phyloP scores from a whole-genome alignment of 2,113 vertebrate genomes.

The Butastur rufipennis region DNA sequence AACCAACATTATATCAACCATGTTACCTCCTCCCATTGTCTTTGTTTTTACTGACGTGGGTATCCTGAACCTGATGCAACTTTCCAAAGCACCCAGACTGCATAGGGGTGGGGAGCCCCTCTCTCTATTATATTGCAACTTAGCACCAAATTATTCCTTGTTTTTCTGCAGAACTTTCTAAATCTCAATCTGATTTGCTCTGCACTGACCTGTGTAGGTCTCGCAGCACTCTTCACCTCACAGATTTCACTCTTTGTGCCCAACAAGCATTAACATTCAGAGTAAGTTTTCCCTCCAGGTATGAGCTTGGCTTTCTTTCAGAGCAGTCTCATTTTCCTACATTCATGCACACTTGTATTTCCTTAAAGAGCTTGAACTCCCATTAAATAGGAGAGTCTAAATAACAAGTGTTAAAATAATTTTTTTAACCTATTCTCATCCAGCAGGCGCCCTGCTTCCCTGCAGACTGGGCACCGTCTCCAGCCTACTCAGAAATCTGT shows the following conservation, averaged over 20 bases:
- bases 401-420: not conserved
- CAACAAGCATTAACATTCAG: not conserved
- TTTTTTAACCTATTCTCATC: not conserved
- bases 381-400: not conserved
- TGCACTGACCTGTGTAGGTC: not conserved
- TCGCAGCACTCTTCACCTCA: not conserved
- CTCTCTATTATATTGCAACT: not conserved
- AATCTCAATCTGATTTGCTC: not conserved
- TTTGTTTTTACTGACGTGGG: not conserved
- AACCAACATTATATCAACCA: not conserved
- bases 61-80: not conserved
- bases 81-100: not conserved
- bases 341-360: not conserved
- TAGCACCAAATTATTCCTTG: not conserved
- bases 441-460: not conserved
- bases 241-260: not conserved
- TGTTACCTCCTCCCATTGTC: not conserved
- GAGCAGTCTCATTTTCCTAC: not conserved
- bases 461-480: not conserved
- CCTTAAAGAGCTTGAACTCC: conserved; percentile 13
- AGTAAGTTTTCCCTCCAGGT: not conserved
- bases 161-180: not conserved
- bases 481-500: not conserved
- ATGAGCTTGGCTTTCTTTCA: conserved; percentile 19
- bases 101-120: not conserved